A percentile compares a stretch with the other conserved stretches of the same genome.
Evolutionary conservation across 2,797 vertebrate genomes (phyloP).

Genomic region (Clamator glandarius): DNA sequence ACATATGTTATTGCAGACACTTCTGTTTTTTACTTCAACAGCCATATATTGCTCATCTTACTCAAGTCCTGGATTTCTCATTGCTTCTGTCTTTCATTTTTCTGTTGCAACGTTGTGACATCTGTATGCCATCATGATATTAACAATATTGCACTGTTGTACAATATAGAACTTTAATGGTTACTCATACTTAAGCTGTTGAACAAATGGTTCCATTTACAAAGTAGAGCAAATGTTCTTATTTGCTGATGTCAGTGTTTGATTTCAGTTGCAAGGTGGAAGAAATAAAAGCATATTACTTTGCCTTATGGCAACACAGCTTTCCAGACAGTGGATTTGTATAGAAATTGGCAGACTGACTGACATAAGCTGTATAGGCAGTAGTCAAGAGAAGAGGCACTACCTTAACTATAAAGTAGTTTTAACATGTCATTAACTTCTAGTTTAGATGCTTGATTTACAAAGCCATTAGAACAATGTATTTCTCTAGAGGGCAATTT

Average conservation of each 20-base stretch:
- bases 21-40: slow-evolving; percentile 66
- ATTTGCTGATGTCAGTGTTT: slow-evolving; percentile 40
- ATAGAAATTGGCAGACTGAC: not conserved
- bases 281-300: not conserved
- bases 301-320: slow-evolving; percentile 10
- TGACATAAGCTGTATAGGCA: not conserved
- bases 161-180: slow-evolving; percentile 13
- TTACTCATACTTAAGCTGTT: slow-evolving; percentile 20
- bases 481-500: not conserved
- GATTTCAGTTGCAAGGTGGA: slow-evolving; percentile 36
- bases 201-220: slow-evolving; percentile 45
- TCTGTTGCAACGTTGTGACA: slow-evolving; percentile 55
- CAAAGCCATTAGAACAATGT: not conserved
- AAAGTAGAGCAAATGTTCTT: slow-evolving; percentile 34
- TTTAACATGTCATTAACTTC: not conserved
- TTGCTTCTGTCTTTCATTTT: slow-evolving; percentile 62
- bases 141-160: slow-evolving; percentile 60
- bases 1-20: not conserved
- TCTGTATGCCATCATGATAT: slow-evolving; percentile 57
- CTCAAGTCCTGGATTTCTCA: slow-evolving; percentile 43
- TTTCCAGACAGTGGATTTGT: not conserved
- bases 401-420: not conserved
- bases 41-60: slow-evolving; percentile 37
- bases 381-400: not conserved
- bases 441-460: not conserved